Base-by-base conservation (phyloP, 2,888 invertebrate genomes). In the Uloborus plumipes region DNA sequence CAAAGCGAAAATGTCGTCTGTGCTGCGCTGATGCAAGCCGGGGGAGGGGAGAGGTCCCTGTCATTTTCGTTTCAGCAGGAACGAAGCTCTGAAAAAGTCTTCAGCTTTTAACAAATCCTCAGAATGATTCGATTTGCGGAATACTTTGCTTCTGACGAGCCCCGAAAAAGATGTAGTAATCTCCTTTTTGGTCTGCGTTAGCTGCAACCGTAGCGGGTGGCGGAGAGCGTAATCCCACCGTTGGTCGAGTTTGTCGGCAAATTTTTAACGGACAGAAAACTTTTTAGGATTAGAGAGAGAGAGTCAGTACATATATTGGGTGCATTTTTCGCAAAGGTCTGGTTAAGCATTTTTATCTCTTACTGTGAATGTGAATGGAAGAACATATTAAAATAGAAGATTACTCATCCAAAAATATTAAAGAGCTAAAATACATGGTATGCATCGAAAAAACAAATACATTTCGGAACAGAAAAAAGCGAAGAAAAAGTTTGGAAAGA, bases 91-190 rank as follows among this genome's bases (percentile, higher is more conserved):
- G 71, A 71, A 73, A 73, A 75, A 67, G 20, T 77, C 76, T 62
- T 62, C 50, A 69, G 70, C 77, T 78, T 78, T 78, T 78, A 78
- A 78, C 77, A 78, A 78, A 78, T 78, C 77, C 77, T 71, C 62
- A 26, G 65, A 78, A 65, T 78, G 77, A 78, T 78, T 78, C 77
- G 77, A 78, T 78, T 78, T 78, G 50, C 65, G 53, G 71, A 71
- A 65, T 71, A 39, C 59, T 20, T 31, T 59, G 58, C 71, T 50
- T 58, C 20, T 47, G 55, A 49, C 13, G 64, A 50, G 71, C 47
- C 31, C 71, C 47, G 55, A 55, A 26, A 67, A 51, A 51, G 59
- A 71, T 49, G 78, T 71, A 31, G 65, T 78, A 78, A 78, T 78
- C 78, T 71, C 78, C 65, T 71, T 75, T 78, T 71, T 47, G 53